phyloP scores from a whole-genome alignment of 2,797 vertebrate species.

The Gymnoscopelus braueri region DNA sequence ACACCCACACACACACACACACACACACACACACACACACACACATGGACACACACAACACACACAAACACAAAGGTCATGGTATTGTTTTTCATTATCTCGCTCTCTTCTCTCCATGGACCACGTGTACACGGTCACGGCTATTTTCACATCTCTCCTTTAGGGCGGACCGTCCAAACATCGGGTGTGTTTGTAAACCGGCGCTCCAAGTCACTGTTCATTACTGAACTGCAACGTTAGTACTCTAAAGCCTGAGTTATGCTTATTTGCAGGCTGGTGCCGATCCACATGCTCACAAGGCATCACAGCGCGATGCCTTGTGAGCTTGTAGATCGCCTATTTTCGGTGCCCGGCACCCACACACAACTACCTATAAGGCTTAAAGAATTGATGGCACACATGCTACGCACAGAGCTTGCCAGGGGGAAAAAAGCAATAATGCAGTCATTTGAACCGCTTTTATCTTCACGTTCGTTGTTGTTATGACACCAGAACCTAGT shows the following conservation, averaged over 20 bases:
- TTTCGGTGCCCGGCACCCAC: too few relatives aligned
- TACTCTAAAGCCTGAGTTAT: conserved; percentile 1
- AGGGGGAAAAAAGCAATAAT: not conserved
- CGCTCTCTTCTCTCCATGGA: conserved; percentile 5
- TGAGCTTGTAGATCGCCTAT: too few relatives aligned
- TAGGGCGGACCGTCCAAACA: conserved; percentile 18
- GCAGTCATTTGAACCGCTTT: too few relatives aligned
- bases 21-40: not conserved
- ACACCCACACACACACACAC: not conserved
- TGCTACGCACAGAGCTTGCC: conserved; percentile 5
- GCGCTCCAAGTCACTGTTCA: not conserved
- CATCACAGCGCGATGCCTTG: not conserved
- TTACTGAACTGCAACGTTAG: conserved; percentile 13
- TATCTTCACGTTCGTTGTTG: too few relatives aligned
- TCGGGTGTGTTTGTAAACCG: conserved; percentile 4
- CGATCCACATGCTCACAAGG: not conserved
- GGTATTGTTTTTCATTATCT: conserved; percentile 18
- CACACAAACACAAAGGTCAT: not conserved
- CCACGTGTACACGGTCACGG: conserved; percentile 12
- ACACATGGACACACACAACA: conserved; percentile 2
- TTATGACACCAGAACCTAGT: too few relatives aligned
- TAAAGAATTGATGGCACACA: not conserved
- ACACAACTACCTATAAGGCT: too few relatives aligned
- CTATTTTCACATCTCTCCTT: conserved; percentile 27
- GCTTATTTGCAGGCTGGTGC: not conserved